These are phyloP conservation scores for Pantelozetes paolii DNA, from an alignment of 2,888 invertebrate species.

Conservation along the genomic window DNA sequence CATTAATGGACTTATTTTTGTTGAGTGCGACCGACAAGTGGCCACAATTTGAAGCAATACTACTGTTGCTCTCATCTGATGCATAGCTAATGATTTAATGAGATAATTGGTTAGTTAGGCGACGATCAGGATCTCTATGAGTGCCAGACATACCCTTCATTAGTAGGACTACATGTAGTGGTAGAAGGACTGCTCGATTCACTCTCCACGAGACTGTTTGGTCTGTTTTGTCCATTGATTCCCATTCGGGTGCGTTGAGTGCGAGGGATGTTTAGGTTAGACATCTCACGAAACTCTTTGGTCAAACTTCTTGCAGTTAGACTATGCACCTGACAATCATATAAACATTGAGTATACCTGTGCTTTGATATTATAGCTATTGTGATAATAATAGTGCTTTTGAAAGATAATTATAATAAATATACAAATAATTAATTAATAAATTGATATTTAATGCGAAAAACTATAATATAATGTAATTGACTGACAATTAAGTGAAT, in stretches of 20 bases:
- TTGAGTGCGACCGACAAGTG: background rate
- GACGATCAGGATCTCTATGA: no score
- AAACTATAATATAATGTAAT: no score
- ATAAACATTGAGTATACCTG: no score
- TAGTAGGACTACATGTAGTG: conserved; percentile 28
- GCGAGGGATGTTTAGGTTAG: conserved; percentile 48
- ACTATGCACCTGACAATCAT: conserved; percentile 62
- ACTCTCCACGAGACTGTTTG: background rate
- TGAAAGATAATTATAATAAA: no score
- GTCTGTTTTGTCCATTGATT: conserved; percentile 33
- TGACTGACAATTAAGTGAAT: no score
- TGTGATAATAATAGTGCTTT: no score
- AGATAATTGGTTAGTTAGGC: conserved; percentile 39
- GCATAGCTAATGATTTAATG: conserved; percentile 45
- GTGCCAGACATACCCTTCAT: conserved; percentile 27
- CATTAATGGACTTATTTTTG: background rate
- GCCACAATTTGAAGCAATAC: conserved; percentile 39
- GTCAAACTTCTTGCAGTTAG: conserved; percentile 74
- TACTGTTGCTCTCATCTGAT: conserved; percentile 47
- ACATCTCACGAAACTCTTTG: conserved; percentile 65
- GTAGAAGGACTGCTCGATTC: conserved; percentile 30
- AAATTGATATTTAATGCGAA: no score
- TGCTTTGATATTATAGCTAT: no score
- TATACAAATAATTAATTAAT: no score
- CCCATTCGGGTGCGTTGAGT: conserved; percentile 48